These are phyloP conservation scores for Heliconius cydno DNA, from an alignment of 2,888 invertebrate species.

Conservation along the genomic window DNA sequence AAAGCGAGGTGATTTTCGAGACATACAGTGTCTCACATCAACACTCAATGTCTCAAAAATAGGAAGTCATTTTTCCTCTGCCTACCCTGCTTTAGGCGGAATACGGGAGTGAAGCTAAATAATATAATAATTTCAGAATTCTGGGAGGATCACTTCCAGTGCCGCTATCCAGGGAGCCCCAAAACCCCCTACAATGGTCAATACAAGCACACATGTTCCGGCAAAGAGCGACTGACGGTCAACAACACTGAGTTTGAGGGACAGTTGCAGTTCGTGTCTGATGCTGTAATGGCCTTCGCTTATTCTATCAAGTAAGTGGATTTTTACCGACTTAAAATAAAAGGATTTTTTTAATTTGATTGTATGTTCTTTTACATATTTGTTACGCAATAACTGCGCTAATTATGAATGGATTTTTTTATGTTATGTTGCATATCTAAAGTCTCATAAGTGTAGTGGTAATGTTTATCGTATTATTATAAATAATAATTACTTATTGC, in stretches of 20 bases:
- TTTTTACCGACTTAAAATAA: not conserved
- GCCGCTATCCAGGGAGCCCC: conserved; percentile 91
- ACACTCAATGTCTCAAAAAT: no score
- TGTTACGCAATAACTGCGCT: not conserved
- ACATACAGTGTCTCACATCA: no score
- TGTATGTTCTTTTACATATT: not conserved
- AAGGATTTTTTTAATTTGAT: not conserved
- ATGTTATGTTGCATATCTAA: no score
- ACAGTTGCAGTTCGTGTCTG: conserved; percentile 97
- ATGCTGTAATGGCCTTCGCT: conserved; percentile 97
- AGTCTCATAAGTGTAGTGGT: no score
- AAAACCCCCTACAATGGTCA: conserved; percentile 92
- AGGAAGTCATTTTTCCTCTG: no score
- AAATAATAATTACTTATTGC: no score
- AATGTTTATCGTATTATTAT: no score
- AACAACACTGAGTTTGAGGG: conserved; percentile 94
- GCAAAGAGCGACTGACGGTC: conserved; percentile 88
- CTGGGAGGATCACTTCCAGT: conserved; percentile 97
- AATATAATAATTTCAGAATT: conserved; percentile 85
- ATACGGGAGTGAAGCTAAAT: not conserved
- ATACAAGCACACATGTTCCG: conserved; percentile 88
- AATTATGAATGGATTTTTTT: not conserved
- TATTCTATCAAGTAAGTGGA: conserved; percentile 89
- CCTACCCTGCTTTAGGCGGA: no score
- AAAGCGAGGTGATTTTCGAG: no score